Percentiles rank a stretch among this genome's conserved stretches.
Evolutionary conservation across 1,140 invertebrate species (phyloP).

Genomic region (Acromyrmex echinatior): DNA sequence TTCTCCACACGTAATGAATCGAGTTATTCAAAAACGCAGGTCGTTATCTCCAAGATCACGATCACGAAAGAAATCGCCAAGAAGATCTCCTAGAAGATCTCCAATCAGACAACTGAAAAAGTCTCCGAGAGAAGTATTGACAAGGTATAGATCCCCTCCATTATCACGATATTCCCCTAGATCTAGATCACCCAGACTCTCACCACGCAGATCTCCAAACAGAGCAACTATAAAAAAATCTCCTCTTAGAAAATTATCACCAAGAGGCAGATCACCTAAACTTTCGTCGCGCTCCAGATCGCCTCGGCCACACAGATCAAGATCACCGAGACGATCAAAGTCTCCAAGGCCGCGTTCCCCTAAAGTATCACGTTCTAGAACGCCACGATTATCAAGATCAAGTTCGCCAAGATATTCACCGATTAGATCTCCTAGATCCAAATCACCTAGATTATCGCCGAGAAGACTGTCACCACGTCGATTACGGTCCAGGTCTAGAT

Average conservation of each 20-base stretch:
- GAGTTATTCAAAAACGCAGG: conserved; percentile 71
- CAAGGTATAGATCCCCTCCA: conserved; percentile 77
- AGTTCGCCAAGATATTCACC: conserved; percentile 71
- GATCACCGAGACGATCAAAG: conserved; percentile 72
- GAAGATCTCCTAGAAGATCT: conserved; percentile 79
- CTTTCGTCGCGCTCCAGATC: conserved; percentile 69
- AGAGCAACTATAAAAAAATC: conserved; percentile 73
- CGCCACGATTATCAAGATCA: conserved; percentile 66
- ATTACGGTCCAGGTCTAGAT: conserved; percentile 67
- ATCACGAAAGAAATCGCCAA: conserved; percentile 77
- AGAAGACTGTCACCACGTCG: conserved; percentile 65
- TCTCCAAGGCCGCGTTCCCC: conserved; percentile 56
- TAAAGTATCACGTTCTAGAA: conserved; percentile 69
- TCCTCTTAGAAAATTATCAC: conserved; percentile 71
- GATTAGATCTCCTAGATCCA: conserved; percentile 67
- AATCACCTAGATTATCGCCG: conserved; percentile 73
- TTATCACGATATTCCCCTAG: conserved; percentile 75
- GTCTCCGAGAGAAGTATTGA: conserved; percentile 66
- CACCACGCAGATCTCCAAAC: conserved; percentile 76
- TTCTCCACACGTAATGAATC: conserved; percentile 70
- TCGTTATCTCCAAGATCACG: conserved; percentile 79
- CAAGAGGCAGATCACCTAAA: conserved; percentile 71
- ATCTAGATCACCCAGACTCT: conserved; percentile 70
- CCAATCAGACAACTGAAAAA: conserved; percentile 75
- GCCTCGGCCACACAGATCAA: conserved; percentile 65